phyloP scores from a whole-genome alignment of 2,797 vertebrate species.

The Megalops cyprinoides region DNA sequence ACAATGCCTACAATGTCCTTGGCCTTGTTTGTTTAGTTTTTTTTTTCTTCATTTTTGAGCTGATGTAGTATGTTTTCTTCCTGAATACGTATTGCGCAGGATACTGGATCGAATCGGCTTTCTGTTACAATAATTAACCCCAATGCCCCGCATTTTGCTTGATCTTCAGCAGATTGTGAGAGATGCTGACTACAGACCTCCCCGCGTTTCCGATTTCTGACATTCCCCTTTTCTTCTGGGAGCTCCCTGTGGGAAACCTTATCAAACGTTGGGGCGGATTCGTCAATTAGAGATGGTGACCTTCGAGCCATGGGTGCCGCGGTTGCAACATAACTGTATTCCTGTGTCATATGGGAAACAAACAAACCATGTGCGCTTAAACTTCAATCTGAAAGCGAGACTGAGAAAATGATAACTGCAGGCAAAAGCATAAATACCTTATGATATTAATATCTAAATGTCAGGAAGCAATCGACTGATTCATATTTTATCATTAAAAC shows the following conservation, averaged over 20 bases:
- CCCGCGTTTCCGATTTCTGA: slow-evolving; percentile 35
- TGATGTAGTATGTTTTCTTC: slow-evolving; percentile 34
- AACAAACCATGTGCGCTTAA: slow-evolving; percentile 59
- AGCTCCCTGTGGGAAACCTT: slow-evolving; percentile 49
- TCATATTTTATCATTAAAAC: background rate
- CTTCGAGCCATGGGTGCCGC: slow-evolving; percentile 56
- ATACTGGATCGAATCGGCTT: slow-evolving; percentile 43
- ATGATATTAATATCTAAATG: background rate
- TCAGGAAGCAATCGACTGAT: background rate
- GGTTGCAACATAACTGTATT: slow-evolving; percentile 45
- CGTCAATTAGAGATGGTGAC: slow-evolving; percentile 65
- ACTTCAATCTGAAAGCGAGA: slow-evolving; percentile 39
- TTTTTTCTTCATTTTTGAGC: slow-evolving; percentile 35
- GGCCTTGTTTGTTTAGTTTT: background rate
- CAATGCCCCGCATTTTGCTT: slow-evolving; percentile 49
- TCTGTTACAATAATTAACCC: slow-evolving; percentile 46
- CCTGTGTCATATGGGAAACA: slow-evolving; percentile 53
- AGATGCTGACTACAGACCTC: slow-evolving; percentile 51
- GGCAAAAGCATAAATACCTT: too few relatives aligned
- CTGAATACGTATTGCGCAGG: slow-evolving; percentile 33
- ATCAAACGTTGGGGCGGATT: slow-evolving; percentile 44
- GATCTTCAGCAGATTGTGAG: slow-evolving; percentile 56
- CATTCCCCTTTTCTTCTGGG: slow-evolving; percentile 46
- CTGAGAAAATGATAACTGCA: background rate
- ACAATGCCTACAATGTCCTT: too few relatives aligned